Base-by-base conservation (phyloP, 2,797 vertebrate genomes). In the Glyptemys insculpta region DNA sequence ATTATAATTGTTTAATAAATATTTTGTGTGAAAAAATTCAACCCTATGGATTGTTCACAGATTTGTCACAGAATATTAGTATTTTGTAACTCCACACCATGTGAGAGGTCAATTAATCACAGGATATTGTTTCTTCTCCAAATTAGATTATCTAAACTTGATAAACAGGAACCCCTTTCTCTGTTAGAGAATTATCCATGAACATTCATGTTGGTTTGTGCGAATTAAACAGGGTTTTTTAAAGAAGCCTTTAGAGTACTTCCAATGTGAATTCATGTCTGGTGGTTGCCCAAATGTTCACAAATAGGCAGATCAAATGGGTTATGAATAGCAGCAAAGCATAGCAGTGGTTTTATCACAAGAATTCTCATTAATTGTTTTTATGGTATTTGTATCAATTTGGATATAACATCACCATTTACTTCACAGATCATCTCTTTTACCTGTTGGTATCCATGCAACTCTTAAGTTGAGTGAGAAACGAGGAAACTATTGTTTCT, bases 151-250 rank as follows among this genome's bases (percentile, higher is more conserved):
- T 74, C 72, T 93, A 93, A 79, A 85, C 29, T 88, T 85, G 93
- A 80, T 12, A 94, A 88, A 83, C 15, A 90, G 44, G 31, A 79
- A 4, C 82, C 19, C n/a, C 25, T 83, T 89, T 50, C n/a, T 86
- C 49, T 87, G 14, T 85, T 88, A 80, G 87, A 88, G 65, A 96
- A 95, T 87, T 87, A 90, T 14, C 54, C 54, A 88, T 88, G 91
- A 74, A 74, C 41, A 44, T 74, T 41, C 78, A 53, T 27, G 83
- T 47, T 47, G 80, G 12, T 72, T 93, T 89, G 31, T 87, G 44
- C 81, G 50, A 97, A 86, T 91, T 87, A 86, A 91, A 90, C 29
- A 85, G 49, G 9, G 21, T 54, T 37, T 41, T 90, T 94, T 95
- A 86, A 0, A 88, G 94, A 68, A 76, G 41, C 41, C 6, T 44